Evolutionary conservation across 1,140 invertebrate species (phyloP), one percentile per base, ranked within the genome.

Genomic region (Leptinotarsa undecemlineata): DNA sequence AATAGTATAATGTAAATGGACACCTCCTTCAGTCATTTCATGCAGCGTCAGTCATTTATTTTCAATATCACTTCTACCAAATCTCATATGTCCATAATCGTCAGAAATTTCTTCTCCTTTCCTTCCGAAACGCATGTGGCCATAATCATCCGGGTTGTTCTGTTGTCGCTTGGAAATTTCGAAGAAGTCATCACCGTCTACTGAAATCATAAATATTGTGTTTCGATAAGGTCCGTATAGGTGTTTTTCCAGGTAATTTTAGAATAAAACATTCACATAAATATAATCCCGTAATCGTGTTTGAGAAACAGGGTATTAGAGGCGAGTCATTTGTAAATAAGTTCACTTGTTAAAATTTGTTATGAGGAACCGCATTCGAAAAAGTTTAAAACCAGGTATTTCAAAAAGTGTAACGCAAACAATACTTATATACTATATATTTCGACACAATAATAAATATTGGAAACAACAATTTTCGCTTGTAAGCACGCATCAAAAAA

Each of bases 81-180:
- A 92, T 78, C 91, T 84, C 83, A 92, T 86, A 80, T 92, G 91
- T 1, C 91, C 91, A 74, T 92, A 92, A 80, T 92, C 90, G 77
- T 92, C 90, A 78, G 90, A 91, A 42, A 88, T 80, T 23, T 64
- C 42, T 72, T 88, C 86, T 5, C 85, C 83, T 23, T 89, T 86
- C 71, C 88, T 88, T 1, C 90, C 88, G 76, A 89, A 90, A 76
- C 90, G 84, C 79, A 91, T 87, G 71, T 91, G 87, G 8, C 89
- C 90, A 79, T 91, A 92, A 78, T 92, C 91, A 48, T 91, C 89
- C 72, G 89, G 89, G n/a, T 57, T 57, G 15, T 77, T 79, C n/a
- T 70, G 62, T 73, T 86, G 81, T 21, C 88, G 86, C 73, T 90
- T 90, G 8, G 87, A 86, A 4, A 87, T 76, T 23, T 89, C 85